A percentile compares a stretch with the other conserved stretches of the same genome.
Evolutionary conservation across 2,797 vertebrate genomes (phyloP).

Genomic region (Catostomus latipinnis): DNA sequence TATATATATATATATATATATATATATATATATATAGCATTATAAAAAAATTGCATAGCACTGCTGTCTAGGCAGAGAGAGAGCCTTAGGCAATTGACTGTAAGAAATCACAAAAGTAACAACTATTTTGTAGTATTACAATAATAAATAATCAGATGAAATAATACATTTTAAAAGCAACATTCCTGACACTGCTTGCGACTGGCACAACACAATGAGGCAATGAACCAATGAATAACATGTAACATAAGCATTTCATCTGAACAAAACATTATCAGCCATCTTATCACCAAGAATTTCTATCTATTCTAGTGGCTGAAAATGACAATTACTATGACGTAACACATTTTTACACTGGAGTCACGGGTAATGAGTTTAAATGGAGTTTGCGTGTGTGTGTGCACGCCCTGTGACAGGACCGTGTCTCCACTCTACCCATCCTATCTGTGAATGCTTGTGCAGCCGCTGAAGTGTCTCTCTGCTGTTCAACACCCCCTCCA

Average conservation of each 20-base stretch:
- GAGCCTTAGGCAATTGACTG: no score
- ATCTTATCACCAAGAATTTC: background rate
- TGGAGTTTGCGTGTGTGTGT: slow-evolving; percentile 6
- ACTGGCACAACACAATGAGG: background rate
- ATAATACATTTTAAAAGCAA: no score
- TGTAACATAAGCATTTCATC: background rate
- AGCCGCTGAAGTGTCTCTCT: slow-evolving; percentile 43
- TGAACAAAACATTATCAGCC: background rate
- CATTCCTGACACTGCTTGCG: background rate
- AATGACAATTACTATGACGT: background rate
- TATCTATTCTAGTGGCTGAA: background rate
- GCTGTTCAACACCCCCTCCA: slow-evolving; percentile 41
- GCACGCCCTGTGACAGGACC: slow-evolving; percentile 10
- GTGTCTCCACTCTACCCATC: slow-evolving; percentile 36
- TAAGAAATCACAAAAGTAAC: no score
- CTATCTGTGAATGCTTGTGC: slow-evolving; percentile 36
- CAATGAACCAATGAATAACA: no score
- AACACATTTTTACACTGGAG: background rate
- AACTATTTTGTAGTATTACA: no score
- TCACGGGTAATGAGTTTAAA: slow-evolving; percentile 18
- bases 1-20: no score
- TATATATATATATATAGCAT: no score
- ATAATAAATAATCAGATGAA: no score
- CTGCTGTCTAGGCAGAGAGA: no score
- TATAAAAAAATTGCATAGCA: no score